These are phyloP conservation scores for Macropis europaea DNA, from an alignment of 2,888 invertebrate genomes.

Conservation along the genomic window DNA sequence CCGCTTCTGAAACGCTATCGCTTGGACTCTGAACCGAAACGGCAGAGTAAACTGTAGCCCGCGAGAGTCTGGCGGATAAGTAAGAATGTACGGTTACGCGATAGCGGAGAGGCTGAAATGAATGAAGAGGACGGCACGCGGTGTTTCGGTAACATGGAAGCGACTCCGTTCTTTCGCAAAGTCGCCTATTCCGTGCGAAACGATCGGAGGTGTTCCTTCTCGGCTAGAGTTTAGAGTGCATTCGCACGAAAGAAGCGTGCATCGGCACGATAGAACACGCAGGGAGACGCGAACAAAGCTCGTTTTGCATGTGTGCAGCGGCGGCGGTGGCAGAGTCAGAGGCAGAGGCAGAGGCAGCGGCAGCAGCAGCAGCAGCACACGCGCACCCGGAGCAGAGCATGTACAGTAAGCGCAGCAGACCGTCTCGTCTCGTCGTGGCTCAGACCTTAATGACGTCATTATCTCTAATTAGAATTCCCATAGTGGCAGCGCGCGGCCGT, in stretches of 20 bases:
- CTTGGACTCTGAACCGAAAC: constrained; percentile 48
- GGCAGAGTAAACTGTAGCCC: neutral
- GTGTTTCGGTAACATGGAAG: constrained; percentile 10
- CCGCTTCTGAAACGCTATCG: constrained; percentile 45
- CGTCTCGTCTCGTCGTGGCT: constrained; percentile 74
- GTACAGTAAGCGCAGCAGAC: constrained; percentile 72
- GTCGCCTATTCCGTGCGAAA: neutral
- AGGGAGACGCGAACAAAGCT: constrained; percentile 37
- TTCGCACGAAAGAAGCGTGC: constrained; percentile 37
- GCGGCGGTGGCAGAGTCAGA: neutral
- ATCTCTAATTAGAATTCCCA: constrained; percentile 76
- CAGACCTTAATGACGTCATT: constrained; percentile 77
- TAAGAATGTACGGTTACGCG: constrained; percentile 14
- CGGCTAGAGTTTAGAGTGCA: constrained; percentile 32
- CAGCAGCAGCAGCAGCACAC: constrained; percentile 1
- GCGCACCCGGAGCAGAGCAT: constrained; percentile 45
- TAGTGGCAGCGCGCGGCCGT: constrained; percentile 44
- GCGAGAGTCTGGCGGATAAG: constrained; percentile 8
- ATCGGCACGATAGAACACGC: constrained; percentile 37
- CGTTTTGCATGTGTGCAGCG: constrained; percentile 34
- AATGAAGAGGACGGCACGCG: constrained; percentile 22
- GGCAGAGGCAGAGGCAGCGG: neutral
- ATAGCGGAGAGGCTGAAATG: constrained; percentile 2
- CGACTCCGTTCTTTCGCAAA: neutral
- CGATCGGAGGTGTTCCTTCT: constrained; percentile 20